phyloP scores from a whole-genome alignment of 1,140 invertebrate species.

The Zaprionus nigranus region DNA sequence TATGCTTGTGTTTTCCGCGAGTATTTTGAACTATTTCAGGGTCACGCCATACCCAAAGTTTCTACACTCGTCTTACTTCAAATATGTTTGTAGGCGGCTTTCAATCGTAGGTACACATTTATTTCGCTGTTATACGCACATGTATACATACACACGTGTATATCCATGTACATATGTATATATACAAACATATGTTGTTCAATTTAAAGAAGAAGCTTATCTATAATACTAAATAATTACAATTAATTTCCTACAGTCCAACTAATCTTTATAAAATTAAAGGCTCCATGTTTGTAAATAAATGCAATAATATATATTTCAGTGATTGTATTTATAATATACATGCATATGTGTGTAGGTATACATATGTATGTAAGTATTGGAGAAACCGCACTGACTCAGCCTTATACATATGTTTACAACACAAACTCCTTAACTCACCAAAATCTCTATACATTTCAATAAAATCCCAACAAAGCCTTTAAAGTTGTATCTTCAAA shows the following conservation, averaged over 20 bases:
- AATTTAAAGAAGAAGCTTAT: neutral
- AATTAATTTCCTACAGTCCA: too few species aligned
- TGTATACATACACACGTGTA: neutral
- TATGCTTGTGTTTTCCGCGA: conserved; percentile 31
- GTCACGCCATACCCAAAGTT: conserved; percentile 46
- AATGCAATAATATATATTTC: neutral
- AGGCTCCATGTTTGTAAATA: neutral
- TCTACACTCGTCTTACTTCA: conserved; percentile 23
- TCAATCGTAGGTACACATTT: conserved; percentile 19
- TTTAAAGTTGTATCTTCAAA: neutral
- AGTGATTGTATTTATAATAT: neutral
- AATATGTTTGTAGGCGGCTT: conserved; percentile 15
- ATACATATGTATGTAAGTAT: neutral
- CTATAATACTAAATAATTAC: neutral
- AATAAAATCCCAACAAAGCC: too few species aligned
- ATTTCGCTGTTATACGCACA: neutral
- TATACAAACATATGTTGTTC: neutral
- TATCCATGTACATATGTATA: neutral
- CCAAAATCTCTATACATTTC: neutral
- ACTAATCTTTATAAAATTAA: neutral
- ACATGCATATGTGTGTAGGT: neutral
- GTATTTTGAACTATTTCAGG: conserved; percentile 77
- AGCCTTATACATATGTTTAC: neutral
- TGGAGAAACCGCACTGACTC: conserved; percentile 16
- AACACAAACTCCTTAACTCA: neutral